Percentiles rank a stretch among this genome's conserved stretches.
Evolutionary conservation across 2,113 vertebrate genomes (phyloP).

Genomic region (Trematomus loennbergii): DNA sequence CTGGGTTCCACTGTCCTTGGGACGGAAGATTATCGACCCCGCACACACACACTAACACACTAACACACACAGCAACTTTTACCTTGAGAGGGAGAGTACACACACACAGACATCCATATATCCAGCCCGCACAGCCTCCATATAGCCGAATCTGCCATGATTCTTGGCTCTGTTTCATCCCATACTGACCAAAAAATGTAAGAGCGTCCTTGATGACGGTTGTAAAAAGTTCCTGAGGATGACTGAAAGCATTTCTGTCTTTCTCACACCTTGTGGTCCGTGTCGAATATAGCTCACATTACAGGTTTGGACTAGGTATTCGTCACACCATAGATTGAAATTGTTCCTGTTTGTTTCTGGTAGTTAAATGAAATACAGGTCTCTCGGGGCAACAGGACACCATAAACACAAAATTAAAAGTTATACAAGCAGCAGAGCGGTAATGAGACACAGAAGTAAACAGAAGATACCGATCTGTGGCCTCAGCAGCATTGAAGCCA

Average conservation of each 20-base stretch:
- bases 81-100: slow-evolving; percentile 30
- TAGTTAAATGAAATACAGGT: slow-evolving; percentile 45
- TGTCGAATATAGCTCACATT: slow-evolving; percentile 31
- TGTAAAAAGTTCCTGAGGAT: slow-evolving; percentile 12
- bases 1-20: slow-evolving; percentile 73
- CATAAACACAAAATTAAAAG: slow-evolving; percentile 52
- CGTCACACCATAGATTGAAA: slow-evolving; percentile 22
- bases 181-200: slow-evolving; percentile 18
- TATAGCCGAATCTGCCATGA: slow-evolving; percentile 40
- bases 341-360: slow-evolving; percentile 47
- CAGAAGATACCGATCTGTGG: slow-evolving; percentile 54
- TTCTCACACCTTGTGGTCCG: slow-evolving; percentile 18
- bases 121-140: slow-evolving; percentile 1
- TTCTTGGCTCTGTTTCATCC: slow-evolving; percentile 33
- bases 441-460: slow-evolving; percentile 39
- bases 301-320: slow-evolving; percentile 38
- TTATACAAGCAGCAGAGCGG: slow-evolving; percentile 46
- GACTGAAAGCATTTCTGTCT: slow-evolving; percentile 24
- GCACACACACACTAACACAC: slow-evolving; percentile 19
- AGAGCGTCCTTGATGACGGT: slow-evolving; percentile 41
- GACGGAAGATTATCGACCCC: slow-evolving; percentile 57
- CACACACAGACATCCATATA: slow-evolving; percentile 37
- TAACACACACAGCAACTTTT: slow-evolving; percentile 30
- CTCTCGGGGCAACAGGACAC: slow-evolving; percentile 37
- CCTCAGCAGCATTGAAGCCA: slow-evolving; percentile 47